These are phyloP conservation scores for Oreochromis aureus DNA, from an alignment of 2,113 vertebrate genomes.

Conservation along the genomic window DNA sequence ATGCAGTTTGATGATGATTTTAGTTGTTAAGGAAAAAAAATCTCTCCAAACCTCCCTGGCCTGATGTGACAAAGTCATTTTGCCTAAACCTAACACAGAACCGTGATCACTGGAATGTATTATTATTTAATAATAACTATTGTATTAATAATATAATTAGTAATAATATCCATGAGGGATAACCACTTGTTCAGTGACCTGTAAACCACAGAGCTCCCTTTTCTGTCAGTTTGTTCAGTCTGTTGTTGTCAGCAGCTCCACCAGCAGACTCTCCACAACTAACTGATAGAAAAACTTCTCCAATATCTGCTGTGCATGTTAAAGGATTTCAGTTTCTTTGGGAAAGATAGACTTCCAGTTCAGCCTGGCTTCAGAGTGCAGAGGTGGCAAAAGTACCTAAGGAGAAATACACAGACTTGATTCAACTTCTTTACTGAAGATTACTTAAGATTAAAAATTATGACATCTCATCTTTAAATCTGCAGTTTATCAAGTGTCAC, in stretches of 20 bases:
- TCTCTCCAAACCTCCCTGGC: rapidly evolving
- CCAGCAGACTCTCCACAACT: background rate
- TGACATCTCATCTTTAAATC: background rate
- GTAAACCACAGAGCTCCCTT: background rate
- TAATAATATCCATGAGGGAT: background rate
- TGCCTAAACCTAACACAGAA: background rate
- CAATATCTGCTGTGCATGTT: background rate
- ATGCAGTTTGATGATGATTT: background rate
- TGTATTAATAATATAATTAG: background rate
- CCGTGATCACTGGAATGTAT: background rate
- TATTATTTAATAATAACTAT: background rate
- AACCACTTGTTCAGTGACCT: background rate
- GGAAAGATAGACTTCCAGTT: background rate
- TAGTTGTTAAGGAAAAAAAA: background rate
- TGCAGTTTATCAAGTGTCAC: background rate
- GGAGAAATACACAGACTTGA: background rate
- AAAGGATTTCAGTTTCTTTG: background rate
- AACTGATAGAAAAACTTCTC: background rate
- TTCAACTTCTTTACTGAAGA: background rate
- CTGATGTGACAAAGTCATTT: background rate
- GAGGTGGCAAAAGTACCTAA: background rate
- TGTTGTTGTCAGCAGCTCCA: background rate
- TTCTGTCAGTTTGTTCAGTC: rapidly evolving
- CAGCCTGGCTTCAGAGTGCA: background rate
- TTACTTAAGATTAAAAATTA: background rate